Evolutionary conservation across 2,797 vertebrate species (phyloP), one percentile per base, ranked within the genome.

Genomic region (Botia almorhae): DNA sequence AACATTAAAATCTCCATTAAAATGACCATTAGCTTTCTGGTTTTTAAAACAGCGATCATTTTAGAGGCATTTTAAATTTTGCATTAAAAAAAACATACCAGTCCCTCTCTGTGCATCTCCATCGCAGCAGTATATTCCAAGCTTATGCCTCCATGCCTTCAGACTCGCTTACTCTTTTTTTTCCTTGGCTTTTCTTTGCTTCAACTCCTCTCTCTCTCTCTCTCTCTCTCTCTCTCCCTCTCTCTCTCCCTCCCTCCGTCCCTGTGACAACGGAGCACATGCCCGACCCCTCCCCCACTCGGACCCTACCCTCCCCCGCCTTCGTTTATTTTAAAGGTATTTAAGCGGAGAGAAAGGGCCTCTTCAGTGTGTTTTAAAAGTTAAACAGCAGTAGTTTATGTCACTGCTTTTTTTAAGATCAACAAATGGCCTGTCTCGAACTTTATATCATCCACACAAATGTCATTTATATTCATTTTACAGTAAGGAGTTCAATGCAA

Each of bases 181-280:
- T 69, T 56, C 14, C 19, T 46, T 63, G 71, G 64, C 69, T 72
- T 77, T 56, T 61, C 55, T 69, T 65, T 63, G 65, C n/a, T 74
- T 36, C 61, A 65, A 58, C 78, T 80, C 78, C 65, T 51, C 33
- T 46, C 71, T n/a, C n/a, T n/a, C n/a, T n/a, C n/a, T n/a, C n/a
- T n/a, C n/a, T n/a, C n/a, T n/a, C n/a, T n/a, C n/a, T n/a, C n/a
- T n/a, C n/a, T n/a, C n/a, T n/a, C n/a, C n/a, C n/a, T n/a, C n/a
- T n/a, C n/a, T n/a, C n/a, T n/a, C n/a, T n/a, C n/a, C n/a, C 61
- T 80, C 70, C 63, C 78, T 68, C 63, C n/a, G 36, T 74, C 69
- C 68, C 81, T 81, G 51, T 84, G 81, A 84, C 77, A 82, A 77
- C 80, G 76, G 55, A 39, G 69, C 82, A 71, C 84, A 74, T 74